Evolutionary conservation across 2,797 vertebrate genomes (phyloP), one percentile per base, ranked within the genome.

Genomic region (Selene dorsalis): DNA sequence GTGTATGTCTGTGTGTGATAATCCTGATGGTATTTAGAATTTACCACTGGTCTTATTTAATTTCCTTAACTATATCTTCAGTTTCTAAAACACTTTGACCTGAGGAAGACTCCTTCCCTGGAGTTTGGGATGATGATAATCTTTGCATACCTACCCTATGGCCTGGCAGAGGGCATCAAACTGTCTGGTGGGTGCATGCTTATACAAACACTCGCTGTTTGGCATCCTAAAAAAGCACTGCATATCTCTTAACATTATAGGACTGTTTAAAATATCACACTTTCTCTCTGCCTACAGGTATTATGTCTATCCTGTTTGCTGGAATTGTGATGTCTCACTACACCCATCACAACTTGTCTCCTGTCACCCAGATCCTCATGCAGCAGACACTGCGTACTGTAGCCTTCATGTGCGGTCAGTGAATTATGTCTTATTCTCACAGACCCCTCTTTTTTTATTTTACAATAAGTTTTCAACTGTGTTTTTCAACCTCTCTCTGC

Each of bases 91-190:
- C 96, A 99, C 81, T 96, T 99, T 81, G 98, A 99, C 90, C 91
- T 99, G 92, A 96, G 98, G 90, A 99, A 97, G 72, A 99, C 98
- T 0, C 98, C 98, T 0, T 99, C 98, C 17, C 90, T 99, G 47
- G 98, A 99, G 90, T 99, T 99, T 74, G 98, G 97, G 6, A 98
- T 99, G 97, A 99, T 99, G 98, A 98, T 99, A 56, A 99, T 99
- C 83, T 99, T 99, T 71, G 98, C 98, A 4, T 99, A 99, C 79
- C 96, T 99, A 58, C 98, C 98, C 1, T 99, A 99, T 0, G 98
- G 98, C 28, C 95, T 99, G 24, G 96, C 97, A 50, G 98, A 99
- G 87, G 98, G 98, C 13, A 97, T 98, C 88, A 97, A 98, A 11
- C 96, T 99, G 48, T 99, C 98, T 2, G 98, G 98, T 99, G 72